phyloP scores from a whole-genome alignment of 2,888 invertebrate genomes.

The Noctua janthina region DNA sequence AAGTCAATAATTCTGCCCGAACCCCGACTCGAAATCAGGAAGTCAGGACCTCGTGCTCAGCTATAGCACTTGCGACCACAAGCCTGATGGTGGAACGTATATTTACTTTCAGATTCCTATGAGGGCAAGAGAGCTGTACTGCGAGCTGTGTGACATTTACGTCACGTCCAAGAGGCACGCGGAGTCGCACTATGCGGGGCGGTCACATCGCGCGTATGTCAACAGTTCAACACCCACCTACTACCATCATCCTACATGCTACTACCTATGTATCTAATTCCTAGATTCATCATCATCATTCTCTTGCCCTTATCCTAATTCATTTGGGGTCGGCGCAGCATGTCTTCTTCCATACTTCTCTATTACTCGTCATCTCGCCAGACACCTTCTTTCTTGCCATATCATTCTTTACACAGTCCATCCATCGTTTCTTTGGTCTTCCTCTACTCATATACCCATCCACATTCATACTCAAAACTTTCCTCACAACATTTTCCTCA shows the following conservation, averaged over 20 bases:
- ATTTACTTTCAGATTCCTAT: conserved; percentile 74
- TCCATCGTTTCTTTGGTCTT: no score
- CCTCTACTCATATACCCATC: no score
- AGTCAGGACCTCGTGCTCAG: background rate
- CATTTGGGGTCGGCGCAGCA: no score
- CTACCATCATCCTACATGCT: background rate
- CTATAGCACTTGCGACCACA: background rate
- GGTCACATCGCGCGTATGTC: conserved; percentile 85
- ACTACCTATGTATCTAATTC: background rate
- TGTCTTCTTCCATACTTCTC: no score
- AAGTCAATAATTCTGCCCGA: background rate
- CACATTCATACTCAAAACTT: no score
- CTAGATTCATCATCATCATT: background rate
- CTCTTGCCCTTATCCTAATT: no score
- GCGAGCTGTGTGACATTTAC: conserved; percentile 87
- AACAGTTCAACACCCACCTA: background rate
- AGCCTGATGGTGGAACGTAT: background rate
- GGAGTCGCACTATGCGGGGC: conserved; percentile 88
- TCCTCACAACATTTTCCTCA: no score
- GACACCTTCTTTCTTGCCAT: no score
- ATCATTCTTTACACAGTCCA: no score
- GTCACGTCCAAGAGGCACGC: conserved; percentile 88
- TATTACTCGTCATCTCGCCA: no score
- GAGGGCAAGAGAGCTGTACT: conserved; percentile 83
- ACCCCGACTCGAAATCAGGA: no score